Base-by-base conservation (phyloP, 2,113 vertebrate genomes). In the Oncorhynchus keta region DNA sequence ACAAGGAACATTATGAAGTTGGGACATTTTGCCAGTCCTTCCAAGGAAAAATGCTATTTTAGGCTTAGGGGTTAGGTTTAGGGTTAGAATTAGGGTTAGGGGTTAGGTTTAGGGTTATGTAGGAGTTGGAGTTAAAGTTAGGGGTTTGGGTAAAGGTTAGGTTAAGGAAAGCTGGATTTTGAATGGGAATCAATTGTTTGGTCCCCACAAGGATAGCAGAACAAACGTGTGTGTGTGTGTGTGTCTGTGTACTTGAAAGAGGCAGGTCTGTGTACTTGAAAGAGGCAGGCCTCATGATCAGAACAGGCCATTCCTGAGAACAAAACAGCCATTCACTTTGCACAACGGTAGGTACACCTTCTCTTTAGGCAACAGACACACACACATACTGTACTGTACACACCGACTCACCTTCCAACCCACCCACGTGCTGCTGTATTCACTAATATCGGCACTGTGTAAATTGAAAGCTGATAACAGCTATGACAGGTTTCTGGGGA, bases 291-390 rank as follows among this genome's bases (percentile, higher is more conserved):
- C 48, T 68, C 39, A 66, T 30, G 70, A 65, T 59, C 49, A 72
- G n/a, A 68, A 55, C 4, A 70, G 76, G 81, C 59, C 80, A 65
- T 65, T 79, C 72, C 71, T 69, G 65, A 68, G 78, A 68, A 75
- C 76, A 83, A 70, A 80, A 83, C 70, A 69, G 67, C 76, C 75
- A 72, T 74, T 83, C 69, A 79, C 45, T 67, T 26, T 67, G 30
- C 20, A 61, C 61, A 74, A 68, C 30, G 66, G 64, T 7, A 70
- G 64, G 70, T 13, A 70, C 72, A 68, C 67, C 62, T 73, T 28
- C 35, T 74, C 49, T 64, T 78, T 80, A 74, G 68, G 55, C n/a
- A 76, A 85, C n/a, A 75, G 35, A 75, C 24, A 75, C 64, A 67
- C 39, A 75, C 64, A 68, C 45, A 51, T 7, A 61, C 65, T 13